phyloP scores from a whole-genome alignment of 2,113 vertebrate species.

The Peucedramus taeniatus region DNA sequence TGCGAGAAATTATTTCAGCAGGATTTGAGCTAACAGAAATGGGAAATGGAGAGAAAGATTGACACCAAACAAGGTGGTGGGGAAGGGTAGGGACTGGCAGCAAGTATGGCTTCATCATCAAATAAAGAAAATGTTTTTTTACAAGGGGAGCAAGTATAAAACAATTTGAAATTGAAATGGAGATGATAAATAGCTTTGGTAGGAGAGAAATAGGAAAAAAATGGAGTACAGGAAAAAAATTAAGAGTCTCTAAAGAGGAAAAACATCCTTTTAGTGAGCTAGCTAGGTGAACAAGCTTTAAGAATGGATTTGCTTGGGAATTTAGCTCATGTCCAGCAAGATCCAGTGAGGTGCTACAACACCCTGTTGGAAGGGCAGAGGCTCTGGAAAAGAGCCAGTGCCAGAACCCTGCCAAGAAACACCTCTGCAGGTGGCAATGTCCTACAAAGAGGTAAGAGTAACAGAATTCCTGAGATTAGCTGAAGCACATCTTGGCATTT shows the following conservation, averaged over 20 bases:
- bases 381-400: slow-evolving; percentile 26
- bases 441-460: not conserved
- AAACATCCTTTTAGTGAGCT: not conserved
- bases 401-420: slow-evolving; percentile 49
- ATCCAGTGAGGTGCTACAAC: not conserved
- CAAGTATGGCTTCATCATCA: not conserved
- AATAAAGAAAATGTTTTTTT: not conserved
- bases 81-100: not conserved
- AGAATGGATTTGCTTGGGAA: not conserved
- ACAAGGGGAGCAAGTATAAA: not conserved
- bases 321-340: slow-evolving; percentile 17
- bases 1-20: not conserved
- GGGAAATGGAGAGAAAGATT: not conserved
- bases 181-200: not conserved
- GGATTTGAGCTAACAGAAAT: not conserved
- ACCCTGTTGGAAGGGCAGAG: not conserved
- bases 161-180: not conserved
- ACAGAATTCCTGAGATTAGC: slow-evolving; percentile 24
- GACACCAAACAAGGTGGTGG: not conserved
- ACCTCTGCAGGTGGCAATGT: slow-evolving; percentile 15
- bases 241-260: not conserved
- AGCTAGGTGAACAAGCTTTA: not conserved
- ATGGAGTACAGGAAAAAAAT: not conserved
- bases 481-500: slow-evolving; percentile 14
- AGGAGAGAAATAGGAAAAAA: not conserved